These are phyloP conservation scores for Capricornis sumatraensis DNA, from an alignment of 2,113 vertebrate genomes.

Conservation along the genomic window DNA sequence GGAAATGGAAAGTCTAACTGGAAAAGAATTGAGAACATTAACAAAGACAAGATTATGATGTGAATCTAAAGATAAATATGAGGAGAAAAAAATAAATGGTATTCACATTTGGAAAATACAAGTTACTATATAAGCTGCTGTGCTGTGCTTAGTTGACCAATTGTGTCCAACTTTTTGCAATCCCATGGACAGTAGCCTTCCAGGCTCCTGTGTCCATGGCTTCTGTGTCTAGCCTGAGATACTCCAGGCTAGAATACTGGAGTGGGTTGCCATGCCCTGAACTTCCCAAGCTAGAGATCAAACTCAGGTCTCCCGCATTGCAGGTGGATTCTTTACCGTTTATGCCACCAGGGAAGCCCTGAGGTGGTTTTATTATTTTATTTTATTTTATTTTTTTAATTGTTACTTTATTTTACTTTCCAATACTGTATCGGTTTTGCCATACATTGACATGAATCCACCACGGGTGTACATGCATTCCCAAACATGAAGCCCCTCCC, in stretches of 20 bases:
- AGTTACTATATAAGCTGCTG: neutral
- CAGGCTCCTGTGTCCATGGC: neutral
- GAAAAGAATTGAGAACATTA: neutral
- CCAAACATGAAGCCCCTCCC: too few relatives aligned
- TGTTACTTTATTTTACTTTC: too few relatives aligned
- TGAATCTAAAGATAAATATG: neutral
- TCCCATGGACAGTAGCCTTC: neutral
- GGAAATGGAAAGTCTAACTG: neutral
- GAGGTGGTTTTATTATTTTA: neutral
- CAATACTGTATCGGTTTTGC: too few relatives aligned
- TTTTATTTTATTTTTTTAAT: too few relatives aligned
- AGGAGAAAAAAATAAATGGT: neutral
- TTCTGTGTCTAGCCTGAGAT: neutral
- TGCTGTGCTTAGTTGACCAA: neutral
- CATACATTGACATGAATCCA: too few relatives aligned
- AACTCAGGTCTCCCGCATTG: neutral
- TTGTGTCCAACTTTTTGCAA: neutral
- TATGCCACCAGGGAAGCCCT: neutral
- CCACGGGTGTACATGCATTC: too few relatives aligned
- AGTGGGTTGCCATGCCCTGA: neutral
- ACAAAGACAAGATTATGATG: neutral
- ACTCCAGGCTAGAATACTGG: neutral
- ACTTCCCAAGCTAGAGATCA: neutral
- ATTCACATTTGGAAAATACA: neutral
- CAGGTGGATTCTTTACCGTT: neutral